Percentiles rank a stretch among this genome's conserved stretches.
Evolutionary conservation across 2,888 invertebrate species (phyloP).

Genomic region (Tromatobia lineatoria): DNA sequence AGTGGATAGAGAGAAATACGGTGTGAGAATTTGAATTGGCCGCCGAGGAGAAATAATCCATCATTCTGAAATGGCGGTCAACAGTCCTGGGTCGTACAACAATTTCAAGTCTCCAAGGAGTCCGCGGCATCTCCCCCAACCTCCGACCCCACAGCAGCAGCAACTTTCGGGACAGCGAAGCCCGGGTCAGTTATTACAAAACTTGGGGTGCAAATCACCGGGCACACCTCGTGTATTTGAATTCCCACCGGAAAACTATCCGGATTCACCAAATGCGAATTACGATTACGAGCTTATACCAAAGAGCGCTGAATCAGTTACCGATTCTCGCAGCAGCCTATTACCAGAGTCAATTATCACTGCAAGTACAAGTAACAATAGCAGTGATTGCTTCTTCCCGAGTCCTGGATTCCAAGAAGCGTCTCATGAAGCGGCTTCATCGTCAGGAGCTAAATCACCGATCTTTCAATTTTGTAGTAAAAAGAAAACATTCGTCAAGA

Average conservation of each 20-base stretch:
- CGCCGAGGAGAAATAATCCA: neutral
- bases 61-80: constrained; percentile 86
- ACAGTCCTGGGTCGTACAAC: constrained; percentile 87
- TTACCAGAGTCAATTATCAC: constrained; percentile 57
- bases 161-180: constrained; percentile 87
- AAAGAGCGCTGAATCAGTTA: constrained; percentile 50
- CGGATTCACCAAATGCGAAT: constrained; percentile 77
- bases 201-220: constrained; percentile 86
- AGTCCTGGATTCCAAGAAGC: constrained; percentile 70
- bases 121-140: constrained; percentile 87
- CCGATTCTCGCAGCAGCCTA: constrained; percentile 63
- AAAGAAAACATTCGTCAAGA: constrained; percentile 77
- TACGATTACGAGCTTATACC: constrained; percentile 79
- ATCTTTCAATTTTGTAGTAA: constrained; percentile 79
- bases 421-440: neutral
- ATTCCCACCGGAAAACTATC: constrained; percentile 78
- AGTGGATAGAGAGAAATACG: neutral
- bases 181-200: constrained; percentile 86
- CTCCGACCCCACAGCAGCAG: constrained; percentile 86
- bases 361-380: constrained; percentile 50
- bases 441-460: constrained; percentile 69
- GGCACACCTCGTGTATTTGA: constrained; percentile 86
- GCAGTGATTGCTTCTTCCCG: constrained; percentile 38
- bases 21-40: neutral
- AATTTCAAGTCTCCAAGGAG: constrained; percentile 87